phyloP scores from a whole-genome alignment of 2,113 vertebrate species.

The Corythaeola cristata region DNA sequence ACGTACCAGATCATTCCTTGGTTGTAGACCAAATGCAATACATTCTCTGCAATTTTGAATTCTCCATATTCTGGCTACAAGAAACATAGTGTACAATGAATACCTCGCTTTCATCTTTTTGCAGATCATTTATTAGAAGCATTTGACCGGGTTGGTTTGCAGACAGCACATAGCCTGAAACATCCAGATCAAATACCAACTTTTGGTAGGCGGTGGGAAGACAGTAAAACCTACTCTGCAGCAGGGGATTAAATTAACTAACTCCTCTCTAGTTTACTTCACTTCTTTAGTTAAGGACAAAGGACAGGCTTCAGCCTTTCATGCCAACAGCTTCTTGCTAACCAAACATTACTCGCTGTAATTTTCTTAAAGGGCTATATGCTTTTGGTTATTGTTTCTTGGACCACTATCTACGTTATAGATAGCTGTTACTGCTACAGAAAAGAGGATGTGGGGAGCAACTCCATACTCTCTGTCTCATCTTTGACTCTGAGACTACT shows the following conservation, averaged over 20 bases:
- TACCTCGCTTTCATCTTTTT: background rate
- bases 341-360: background rate
- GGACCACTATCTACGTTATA: fast-evolving
- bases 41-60: conserved; percentile 99
- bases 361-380: background rate
- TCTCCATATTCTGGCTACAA: conserved; percentile 96
- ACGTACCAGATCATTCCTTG: conserved; percentile 99
- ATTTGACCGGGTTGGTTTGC: background rate
- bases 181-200: background rate
- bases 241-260: background rate
- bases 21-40: conserved; percentile 96
- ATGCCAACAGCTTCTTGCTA: background rate
- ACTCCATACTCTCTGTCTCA: background rate
- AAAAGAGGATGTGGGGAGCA: background rate
- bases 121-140: background rate
- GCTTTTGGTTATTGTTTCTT: background rate
- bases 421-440: background rate
- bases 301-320: background rate
- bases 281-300: background rate
- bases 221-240: background rate
- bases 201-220: background rate
- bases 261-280: background rate
- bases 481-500: background rate
- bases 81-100: conserved; percentile 4
- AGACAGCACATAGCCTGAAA: background rate